Base-by-base conservation (phyloP, 64 coral and sea anemone species). In the Anthopleura sola region DNA sequence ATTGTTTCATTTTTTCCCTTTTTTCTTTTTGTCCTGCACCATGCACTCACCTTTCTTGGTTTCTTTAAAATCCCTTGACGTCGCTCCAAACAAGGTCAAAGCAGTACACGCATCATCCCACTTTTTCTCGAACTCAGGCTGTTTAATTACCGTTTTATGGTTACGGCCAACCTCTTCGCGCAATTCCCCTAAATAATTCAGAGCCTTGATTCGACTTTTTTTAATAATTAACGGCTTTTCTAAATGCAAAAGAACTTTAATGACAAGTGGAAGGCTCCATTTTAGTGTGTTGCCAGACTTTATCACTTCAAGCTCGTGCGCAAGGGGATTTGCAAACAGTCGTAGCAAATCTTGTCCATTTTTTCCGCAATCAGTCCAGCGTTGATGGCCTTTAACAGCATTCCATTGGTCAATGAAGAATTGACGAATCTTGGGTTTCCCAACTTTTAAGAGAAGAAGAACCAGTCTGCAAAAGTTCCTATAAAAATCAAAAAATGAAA, bases 51-150 rank as follows among this genome's bases (percentile, higher is more conserved):
- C 75, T 78, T 4, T 48, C 18, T 78, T 48, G 16, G 37, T 36
- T 17, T 44, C 6, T 46, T 23, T 78, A 44, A 78, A 78, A 10
- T 78, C 75, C 6, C 6, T 39, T 78, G 75, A 23, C 37, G 1
- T 40, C 40, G 75, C 75, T 5, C 75, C 36, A 38, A 78, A 20
- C 40, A 78, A 78, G 3, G 0, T 21, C 29, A 78, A 46, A 0
- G 75, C 75, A 78, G 14, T 78, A 32, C 75, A 78, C 12, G 23
- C 75, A 78, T 78, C 40, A 78, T 78, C 20, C 36, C 40, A 78
- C 75, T 40, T 40, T n/a, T 47, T 78, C 23, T 44, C 40, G 23
- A 78, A 78, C 36, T 78, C 75, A 7, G 18, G 17, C 20, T 36
- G 3, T 21, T 6, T 15, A 24, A 46, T 39, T 48, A 3, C 33